Conservation (phyloP, 2,888 invertebrate genomes). For the Caenorhabditis zanzibari region DNA sequence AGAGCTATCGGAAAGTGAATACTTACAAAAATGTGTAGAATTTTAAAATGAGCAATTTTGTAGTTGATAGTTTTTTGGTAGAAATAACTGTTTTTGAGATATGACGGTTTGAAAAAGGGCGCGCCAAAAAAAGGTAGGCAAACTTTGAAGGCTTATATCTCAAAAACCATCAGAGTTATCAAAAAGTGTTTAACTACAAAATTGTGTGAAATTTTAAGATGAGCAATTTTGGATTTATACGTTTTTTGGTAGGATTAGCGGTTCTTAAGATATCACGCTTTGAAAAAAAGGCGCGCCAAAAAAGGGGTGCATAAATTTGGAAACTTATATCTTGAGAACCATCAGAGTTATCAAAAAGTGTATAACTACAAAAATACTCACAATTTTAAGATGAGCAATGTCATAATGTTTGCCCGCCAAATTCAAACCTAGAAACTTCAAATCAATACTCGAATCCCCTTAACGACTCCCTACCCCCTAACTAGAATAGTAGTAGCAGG, state of each 20-base stretch:
- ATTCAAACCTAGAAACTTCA: too few relatives aligned
- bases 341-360: too few relatives aligned
- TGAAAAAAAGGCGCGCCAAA: neutral
- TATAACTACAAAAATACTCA: too few relatives aligned
- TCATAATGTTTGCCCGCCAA: too few relatives aligned
- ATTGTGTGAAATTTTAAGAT: neutral
- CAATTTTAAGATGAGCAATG: too few relatives aligned
- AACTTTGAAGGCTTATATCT: neutral
- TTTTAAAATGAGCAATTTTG: neutral
- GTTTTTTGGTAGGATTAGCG: neutral
- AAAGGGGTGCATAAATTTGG: too few relatives aligned
- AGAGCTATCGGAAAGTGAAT: too few relatives aligned
- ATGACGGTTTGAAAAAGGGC: neutral
- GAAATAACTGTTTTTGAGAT: neutral
- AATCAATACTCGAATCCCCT: neutral
- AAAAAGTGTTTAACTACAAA: too few relatives aligned
- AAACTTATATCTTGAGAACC: neutral
- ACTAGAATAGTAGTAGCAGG: too few relatives aligned
- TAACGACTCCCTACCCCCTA: too few relatives aligned
- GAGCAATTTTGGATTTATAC: neutral
- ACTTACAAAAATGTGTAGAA: neutral
- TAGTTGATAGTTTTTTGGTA: neutral
- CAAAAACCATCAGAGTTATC: too few relatives aligned
- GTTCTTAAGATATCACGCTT: neutral
- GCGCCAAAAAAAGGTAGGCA: too few relatives aligned